These are phyloP conservation scores for Zaprionus nigranus DNA, from an alignment of 1,140 invertebrate genomes.

Conservation along the genomic window DNA sequence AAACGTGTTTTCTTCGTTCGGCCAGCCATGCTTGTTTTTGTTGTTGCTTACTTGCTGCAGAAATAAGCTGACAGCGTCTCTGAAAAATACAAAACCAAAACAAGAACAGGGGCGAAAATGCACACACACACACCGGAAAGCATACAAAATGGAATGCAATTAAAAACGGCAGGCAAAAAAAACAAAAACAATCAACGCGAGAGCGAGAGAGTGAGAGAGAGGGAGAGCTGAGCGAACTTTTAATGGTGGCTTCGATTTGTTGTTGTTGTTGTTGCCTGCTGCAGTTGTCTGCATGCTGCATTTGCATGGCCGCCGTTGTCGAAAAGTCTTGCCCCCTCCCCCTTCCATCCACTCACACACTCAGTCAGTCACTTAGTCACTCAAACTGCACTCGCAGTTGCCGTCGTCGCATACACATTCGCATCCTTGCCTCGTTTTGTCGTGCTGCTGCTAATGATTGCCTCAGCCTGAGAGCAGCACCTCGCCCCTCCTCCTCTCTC, in stretches of 20 bases:
- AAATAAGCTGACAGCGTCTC: constrained; percentile 46
- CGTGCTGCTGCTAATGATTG: constrained; percentile 77
- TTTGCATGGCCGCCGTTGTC: constrained; percentile 69
- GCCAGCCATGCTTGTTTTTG: constrained; percentile 66
- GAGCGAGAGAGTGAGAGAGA: constrained; percentile 21
- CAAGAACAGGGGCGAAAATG: constrained; percentile 33
- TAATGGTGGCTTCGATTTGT: constrained; percentile 77
- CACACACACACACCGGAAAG: constrained; percentile 25
- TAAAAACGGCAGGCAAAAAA: constrained; percentile 80
- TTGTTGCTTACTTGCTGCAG: constrained; percentile 29
- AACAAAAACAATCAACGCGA: constrained; percentile 51
- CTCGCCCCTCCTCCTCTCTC: constrained; percentile 3
- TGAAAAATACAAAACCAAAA: constrained; percentile 34
- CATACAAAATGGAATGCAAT: constrained; percentile 78
- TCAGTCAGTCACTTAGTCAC: background rate
- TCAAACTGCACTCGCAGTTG: constrained; percentile 40
- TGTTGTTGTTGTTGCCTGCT: constrained; percentile 21
- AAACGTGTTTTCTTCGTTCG: constrained; percentile 53
- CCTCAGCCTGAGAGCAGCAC: constrained; percentile 50
- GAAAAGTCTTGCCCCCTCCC: background rate
- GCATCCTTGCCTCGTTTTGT: constrained; percentile 48
- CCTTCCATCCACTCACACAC: background rate
- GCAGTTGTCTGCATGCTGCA: constrained; percentile 54
- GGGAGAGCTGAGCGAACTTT: constrained; percentile 52
- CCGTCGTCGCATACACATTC: constrained; percentile 37